Percentiles rank a stretch among this genome's conserved stretches.
Evolutionary conservation across 2,888 invertebrate species (phyloP).

Genomic region (Leptinotarsa haldemani): DNA sequence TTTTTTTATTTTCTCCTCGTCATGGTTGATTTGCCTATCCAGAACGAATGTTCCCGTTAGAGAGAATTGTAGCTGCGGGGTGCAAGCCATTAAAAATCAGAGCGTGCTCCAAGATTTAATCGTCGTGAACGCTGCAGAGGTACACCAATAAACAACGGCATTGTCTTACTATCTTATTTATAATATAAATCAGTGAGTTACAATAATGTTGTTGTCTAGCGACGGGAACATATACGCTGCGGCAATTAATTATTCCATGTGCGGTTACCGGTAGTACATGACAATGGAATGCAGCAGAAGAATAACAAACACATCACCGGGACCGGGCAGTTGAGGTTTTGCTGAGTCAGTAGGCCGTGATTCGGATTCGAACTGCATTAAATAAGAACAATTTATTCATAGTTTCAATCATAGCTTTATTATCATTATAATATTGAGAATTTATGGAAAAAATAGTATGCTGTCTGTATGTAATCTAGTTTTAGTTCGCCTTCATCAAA

Average conservation of each 20-base stretch:
- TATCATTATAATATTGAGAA: too few relatives aligned
- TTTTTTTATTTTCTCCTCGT: neutral
- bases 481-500: too few relatives aligned
- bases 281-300: constrained; percentile 31
- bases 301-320: constrained; percentile 17
- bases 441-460: too few relatives aligned
- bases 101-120: constrained; percentile 41
- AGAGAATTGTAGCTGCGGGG: constrained; percentile 37
- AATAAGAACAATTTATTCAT: neutral
- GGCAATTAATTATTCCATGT: constrained; percentile 38
- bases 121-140: constrained; percentile 19
- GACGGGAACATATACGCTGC: constrained; percentile 30
- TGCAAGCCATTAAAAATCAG: constrained; percentile 34
- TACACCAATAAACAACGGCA: constrained; percentile 32
- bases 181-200: constrained; percentile 42
- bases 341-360: neutral
- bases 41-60: constrained; percentile 34
- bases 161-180: constrained; percentile 37
- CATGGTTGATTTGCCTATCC: constrained; percentile 15
- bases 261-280: constrained; percentile 39
- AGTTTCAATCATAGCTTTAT: too few relatives aligned
- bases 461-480: too few relatives aligned
- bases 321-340: neutral
- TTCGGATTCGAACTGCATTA: neutral
- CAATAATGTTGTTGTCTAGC: constrained; percentile 38